Evolutionary conservation across 2,797 vertebrate species (phyloP), one percentile per base, ranked within the genome.

Genomic region (Corythornis leucogaster): DNA sequence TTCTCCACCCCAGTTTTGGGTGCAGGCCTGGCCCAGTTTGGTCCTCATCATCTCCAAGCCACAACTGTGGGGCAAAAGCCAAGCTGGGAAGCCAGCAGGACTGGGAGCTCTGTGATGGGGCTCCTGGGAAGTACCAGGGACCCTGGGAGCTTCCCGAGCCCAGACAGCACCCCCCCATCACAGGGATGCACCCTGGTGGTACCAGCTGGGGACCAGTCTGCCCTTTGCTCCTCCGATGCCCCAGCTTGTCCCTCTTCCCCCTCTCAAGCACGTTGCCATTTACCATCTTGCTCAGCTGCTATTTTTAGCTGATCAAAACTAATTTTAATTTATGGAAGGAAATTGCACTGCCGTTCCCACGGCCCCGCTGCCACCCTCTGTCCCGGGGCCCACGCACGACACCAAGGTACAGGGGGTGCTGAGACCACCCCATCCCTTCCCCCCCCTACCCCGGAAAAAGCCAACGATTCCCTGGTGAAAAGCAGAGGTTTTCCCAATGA

Each of bases 301-400:
- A 99, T 98, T 98, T 99, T 98, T 99, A 98, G 98, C 92, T 11
- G 79, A 82, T 75, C 86, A 87, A 76, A 63, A 92, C 96, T 97
- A 97, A 98, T 98, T 98, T 97, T 97, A 97, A 98, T 97, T 97
- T 96, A 95, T 96, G 96, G 98, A 98, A 97, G 95, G 98, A 99
- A 98, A 98, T 94, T 64, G 96, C 48, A 93, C 96, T 96, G 88
- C 71, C 20, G 97, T 99, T 99, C 99, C 98, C 99, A 99, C 97
- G 98, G 97, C 98, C 98, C 96, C 3, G 12, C 87, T 89, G 95
- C 87, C 89, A 81, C 75, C 79, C 92, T 24, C 24, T 2, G 84
- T 46, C 93, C 71, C 15, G 2, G 14, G 17, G 58, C 94, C 94
- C 96, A 94, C 94, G 76, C 94, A 91, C 2, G 20, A 79, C 78